Evolutionary conservation across 2,888 invertebrate genomes (phyloP).

Genomic region (Spialia ferax): DNA sequence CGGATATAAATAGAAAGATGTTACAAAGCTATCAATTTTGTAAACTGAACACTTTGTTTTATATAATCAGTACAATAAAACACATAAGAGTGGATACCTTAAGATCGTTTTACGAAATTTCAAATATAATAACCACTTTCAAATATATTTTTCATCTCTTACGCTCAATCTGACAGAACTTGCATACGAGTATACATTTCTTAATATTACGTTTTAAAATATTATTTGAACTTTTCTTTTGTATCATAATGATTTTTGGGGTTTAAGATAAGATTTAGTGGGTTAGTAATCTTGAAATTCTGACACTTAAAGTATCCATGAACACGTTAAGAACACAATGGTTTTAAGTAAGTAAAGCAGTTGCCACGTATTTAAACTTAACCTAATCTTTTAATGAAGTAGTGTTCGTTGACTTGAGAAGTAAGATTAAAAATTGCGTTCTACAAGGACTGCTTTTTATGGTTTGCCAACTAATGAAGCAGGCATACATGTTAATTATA

Average conservation of each 20-base stretch:
- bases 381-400: too few species aligned
- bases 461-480: too few species aligned
- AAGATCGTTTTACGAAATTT: background rate
- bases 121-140: background rate
- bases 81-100: background rate
- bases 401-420: too few species aligned
- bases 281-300: background rate
- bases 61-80: constrained; percentile 3
- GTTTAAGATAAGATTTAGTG: background rate
- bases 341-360: background rate
- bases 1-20: background rate
- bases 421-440: too few species aligned
- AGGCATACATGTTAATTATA: too few species aligned
- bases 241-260: background rate
- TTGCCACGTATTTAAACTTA: background rate
- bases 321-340: constrained; percentile 14
- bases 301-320: constrained; percentile 7
- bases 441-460: too few species aligned
- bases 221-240: constrained; percentile 3
- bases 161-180: background rate
- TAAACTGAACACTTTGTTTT: constrained; percentile 7
- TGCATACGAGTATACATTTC: background rate
- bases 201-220: background rate
- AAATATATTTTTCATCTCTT: background rate
- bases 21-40: constrained; percentile 8